phyloP scores from a whole-genome alignment of 2,797 vertebrate genomes.

The Cercopithecus mitis region DNA sequence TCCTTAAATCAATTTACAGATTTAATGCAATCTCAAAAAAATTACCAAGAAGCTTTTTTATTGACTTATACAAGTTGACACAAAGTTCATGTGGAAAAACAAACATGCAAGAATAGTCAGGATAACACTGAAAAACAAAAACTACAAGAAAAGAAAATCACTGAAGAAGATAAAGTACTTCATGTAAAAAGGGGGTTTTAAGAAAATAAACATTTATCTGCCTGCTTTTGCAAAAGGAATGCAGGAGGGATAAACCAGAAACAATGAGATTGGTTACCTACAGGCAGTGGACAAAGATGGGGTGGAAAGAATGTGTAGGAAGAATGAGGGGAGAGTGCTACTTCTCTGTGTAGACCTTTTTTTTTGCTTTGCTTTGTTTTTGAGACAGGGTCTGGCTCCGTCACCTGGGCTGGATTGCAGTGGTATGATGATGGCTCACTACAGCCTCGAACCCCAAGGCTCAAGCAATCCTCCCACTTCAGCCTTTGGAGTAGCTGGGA shows the following conservation, averaged over 20 bases:
- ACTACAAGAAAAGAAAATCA: constrained; percentile 16
- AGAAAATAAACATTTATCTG: constrained; percentile 37
- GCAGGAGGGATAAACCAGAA: not conserved
- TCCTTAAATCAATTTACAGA: constrained; percentile 52
- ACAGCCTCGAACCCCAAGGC: too few relatives aligned
- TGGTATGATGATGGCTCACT: too few relatives aligned
- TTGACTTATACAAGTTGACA: constrained; percentile 50
- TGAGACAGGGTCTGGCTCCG: not conserved
- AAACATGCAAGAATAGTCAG: not conserved
- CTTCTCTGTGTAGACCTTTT: not conserved
- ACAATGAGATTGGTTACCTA: not conserved
- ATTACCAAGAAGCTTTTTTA: constrained; percentile 42
- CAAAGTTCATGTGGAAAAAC: constrained; percentile 54
- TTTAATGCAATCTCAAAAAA: constrained; percentile 58
- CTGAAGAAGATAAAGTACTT: constrained; percentile 9
- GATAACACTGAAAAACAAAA: not conserved
- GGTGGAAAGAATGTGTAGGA: not conserved
- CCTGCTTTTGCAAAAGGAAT: not conserved
- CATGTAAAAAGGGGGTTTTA: not conserved
- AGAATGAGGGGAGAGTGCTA: not conserved
- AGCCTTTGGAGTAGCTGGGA: too few relatives aligned
- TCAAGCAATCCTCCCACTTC: too few relatives aligned
- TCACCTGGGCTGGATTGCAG: too few relatives aligned
- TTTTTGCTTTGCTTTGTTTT: not conserved
- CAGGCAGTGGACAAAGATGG: not conserved